A percentile compares a stretch with the other conserved stretches of the same genome.
Evolutionary conservation across 1,140 invertebrate genomes (phyloP).

Genomic region (Vanessa atalanta): DNA sequence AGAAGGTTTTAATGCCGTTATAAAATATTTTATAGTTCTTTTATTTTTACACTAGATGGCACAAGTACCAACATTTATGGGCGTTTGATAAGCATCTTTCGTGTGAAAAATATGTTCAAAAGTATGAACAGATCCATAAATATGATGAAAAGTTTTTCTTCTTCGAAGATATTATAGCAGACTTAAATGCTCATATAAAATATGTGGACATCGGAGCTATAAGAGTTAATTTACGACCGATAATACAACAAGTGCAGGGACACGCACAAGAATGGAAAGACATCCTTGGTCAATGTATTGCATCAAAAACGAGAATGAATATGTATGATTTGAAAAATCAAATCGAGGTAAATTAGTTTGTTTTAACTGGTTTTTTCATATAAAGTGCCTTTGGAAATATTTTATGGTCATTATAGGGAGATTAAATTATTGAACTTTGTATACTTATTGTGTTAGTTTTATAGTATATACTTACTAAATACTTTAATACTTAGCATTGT

Average conservation of each 20-base stretch:
- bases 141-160: slow-evolving; percentile 93
- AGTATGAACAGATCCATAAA: slow-evolving; percentile 85
- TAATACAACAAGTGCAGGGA: slow-evolving; percentile 83
- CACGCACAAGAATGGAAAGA: slow-evolving; percentile 88
- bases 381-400: too few relatives aligned
- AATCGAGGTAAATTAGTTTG: slow-evolving; percentile 77
- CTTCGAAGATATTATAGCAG: slow-evolving; percentile 88
- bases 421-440: too few relatives aligned
- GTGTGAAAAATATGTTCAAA: slow-evolving; percentile 88
- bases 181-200: slow-evolving; percentile 83
- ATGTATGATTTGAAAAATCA: slow-evolving; percentile 84
- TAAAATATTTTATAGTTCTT: neutral
- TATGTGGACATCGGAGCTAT: slow-evolving; percentile 84
- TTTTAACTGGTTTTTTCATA: neutral
- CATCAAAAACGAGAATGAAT: slow-evolving; percentile 81
- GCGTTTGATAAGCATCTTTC: slow-evolving; percentile 87
- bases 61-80: slow-evolving; percentile 90
- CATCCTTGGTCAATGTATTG: slow-evolving; percentile 83
- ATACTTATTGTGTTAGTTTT: too few relatives aligned
- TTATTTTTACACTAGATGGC: slow-evolving; percentile 82
- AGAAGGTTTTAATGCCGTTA: too few relatives aligned
- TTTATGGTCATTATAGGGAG: too few relatives aligned
- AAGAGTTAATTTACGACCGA: slow-evolving; percentile 84
- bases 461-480: too few relatives aligned
- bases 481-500: too few relatives aligned